Evolutionary conservation across 2,113 vertebrate species (phyloP).

Genomic region (Neopipo cinnamomea): DNA sequence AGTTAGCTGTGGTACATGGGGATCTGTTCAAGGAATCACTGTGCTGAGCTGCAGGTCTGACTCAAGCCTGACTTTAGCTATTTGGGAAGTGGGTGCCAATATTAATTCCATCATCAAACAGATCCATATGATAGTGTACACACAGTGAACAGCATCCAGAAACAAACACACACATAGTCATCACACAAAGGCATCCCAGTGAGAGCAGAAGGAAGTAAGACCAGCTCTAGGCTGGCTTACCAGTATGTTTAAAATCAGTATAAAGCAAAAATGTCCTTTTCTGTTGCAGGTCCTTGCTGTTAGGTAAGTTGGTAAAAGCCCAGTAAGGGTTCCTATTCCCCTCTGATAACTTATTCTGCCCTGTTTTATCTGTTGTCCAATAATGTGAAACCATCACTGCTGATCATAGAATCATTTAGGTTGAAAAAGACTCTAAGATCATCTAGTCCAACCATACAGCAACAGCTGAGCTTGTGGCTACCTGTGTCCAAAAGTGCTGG

Average conservation of each 20-base stretch:
- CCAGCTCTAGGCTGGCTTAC: neutral
- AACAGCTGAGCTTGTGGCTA: neutral
- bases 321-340: neutral
- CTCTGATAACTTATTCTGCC: neutral
- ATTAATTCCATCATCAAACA: neutral
- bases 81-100: neutral
- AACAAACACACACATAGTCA: slow-evolving; percentile 5
- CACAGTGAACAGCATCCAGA: slow-evolving; percentile 8
- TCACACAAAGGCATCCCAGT: neutral
- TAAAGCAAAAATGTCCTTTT: slow-evolving; percentile 72
- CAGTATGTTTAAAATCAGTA: slow-evolving; percentile 53
- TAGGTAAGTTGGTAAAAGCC: neutral
- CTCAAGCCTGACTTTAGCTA: neutral
- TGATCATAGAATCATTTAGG: neutral
- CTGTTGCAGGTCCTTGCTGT: neutral
- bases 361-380: neutral
- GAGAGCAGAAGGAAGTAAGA: slow-evolving; percentile 3
- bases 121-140: neutral
- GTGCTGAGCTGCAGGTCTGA: rapidly evolving
- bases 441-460: neutral
- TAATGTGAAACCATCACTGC: neutral
- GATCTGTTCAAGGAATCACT: neutral
- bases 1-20: neutral
- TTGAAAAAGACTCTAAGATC: neutral
- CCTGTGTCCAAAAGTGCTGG: rapidly evolving